Evolutionary conservation across 1,140 invertebrate genomes (phyloP), one percentile per base, ranked within the genome.

Genomic region (Spodoptera litura): DNA sequence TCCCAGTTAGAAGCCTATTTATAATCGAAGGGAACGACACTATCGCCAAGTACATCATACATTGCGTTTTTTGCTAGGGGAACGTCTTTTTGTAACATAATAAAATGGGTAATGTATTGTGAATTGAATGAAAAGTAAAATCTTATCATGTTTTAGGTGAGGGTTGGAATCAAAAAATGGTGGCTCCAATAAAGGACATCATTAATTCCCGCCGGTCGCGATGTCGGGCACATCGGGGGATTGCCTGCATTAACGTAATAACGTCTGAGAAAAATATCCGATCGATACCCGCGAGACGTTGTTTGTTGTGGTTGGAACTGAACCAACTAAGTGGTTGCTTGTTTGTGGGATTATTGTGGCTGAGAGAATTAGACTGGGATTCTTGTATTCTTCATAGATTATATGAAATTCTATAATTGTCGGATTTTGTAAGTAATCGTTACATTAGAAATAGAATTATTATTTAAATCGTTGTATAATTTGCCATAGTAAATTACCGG

Each of bases 121-220:
- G 44, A 75, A 51, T 15, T 27, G 9, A 59, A 59, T 44, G 4
- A 49, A 35, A 12, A 35, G 3, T 52, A 13, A 13, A 12, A 51
- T n/a, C 8, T 11, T 70, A 4, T 68, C 20, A 31, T 51, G 35
- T 61, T 59, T 59, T 38, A 20, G 79, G 75, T 58, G 38, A 78
- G 85, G 82, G 82, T 80, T 82, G 83, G 87, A 89, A 91, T 93
- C 90, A 93, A 93, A 94, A 93, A 94, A 94, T 94, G 92, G 89
- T 89, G 86, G 87, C 92, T 91, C 84, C 92, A 94, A 94, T 94
- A 94, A 94, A 90, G 92, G 89, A 90, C 87, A 94, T 93, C 92
- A 94, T 94, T 94, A 93, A 93, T 94, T 93, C 91, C 89, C 88
- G 87, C 87, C 85, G 83, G 83, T 85, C 83, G 85, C 78, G 81